These are phyloP conservation scores for Lepidonotus clava DNA, from an alignment of 2,888 invertebrate species.

Conservation along the genomic window DNA sequence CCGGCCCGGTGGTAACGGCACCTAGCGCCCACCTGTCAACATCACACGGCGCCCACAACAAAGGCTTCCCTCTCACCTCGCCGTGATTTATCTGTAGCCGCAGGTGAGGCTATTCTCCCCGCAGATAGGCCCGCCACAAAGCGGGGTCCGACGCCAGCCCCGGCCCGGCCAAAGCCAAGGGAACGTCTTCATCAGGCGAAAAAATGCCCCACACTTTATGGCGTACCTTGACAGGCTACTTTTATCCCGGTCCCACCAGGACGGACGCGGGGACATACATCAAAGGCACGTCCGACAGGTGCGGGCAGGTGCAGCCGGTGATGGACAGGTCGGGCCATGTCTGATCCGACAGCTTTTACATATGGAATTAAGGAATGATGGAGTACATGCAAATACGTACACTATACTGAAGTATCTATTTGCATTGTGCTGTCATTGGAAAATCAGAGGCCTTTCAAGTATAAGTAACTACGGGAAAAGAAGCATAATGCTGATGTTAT, in stretches of 20 bases:
- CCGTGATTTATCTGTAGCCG: conserved; percentile 7
- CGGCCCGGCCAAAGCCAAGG: neutral
- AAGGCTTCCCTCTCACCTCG: neutral
- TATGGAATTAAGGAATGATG: too few relatives aligned
- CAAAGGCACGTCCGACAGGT: neutral
- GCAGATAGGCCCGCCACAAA: neutral
- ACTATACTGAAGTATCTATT: too few relatives aligned
- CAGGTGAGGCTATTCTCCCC: neutral
- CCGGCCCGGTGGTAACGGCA: neutral
- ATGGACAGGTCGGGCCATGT: conserved; percentile 15
- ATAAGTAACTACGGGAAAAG: too few relatives aligned
- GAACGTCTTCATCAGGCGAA: neutral
- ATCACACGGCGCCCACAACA: neutral
- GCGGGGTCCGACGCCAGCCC: neutral
- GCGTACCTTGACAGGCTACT: neutral
- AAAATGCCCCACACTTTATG: conserved; percentile 25
- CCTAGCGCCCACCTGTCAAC: neutral
- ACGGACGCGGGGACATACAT: neutral
- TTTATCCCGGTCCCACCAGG: neutral
- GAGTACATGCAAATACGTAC: too few relatives aligned
- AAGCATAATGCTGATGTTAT: too few relatives aligned
- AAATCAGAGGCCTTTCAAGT: too few relatives aligned
- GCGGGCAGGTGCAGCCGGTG: neutral
- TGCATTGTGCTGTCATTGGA: too few relatives aligned
- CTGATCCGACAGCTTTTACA: too few relatives aligned